These are phyloP conservation scores for Eremobia ochroleuca DNA, from an alignment of 2,888 invertebrate species.

Conservation along the genomic window DNA sequence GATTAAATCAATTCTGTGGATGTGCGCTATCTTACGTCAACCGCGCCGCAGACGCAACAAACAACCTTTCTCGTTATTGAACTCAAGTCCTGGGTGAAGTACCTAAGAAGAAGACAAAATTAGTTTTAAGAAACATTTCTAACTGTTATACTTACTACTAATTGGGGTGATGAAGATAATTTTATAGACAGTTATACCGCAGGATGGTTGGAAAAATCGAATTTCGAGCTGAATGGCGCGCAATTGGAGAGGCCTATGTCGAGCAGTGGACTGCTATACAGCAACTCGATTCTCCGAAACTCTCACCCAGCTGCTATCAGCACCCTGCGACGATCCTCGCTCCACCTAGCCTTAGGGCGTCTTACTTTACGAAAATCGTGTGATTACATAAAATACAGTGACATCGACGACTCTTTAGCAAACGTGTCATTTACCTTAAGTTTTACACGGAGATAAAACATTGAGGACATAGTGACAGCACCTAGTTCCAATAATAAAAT, in stretches of 20 bases:
- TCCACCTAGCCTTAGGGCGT: not conserved
- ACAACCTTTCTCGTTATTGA: conserved; percentile 31
- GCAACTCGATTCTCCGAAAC: not conserved
- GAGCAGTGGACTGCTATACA: too few relatives aligned
- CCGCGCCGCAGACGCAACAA: conserved; percentile 27
- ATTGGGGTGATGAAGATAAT: not conserved
- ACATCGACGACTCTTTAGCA: not conserved
- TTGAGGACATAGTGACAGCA: not conserved
- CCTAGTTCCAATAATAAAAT: not conserved
- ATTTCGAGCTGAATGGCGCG: too few relatives aligned
- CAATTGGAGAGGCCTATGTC: too few relatives aligned
- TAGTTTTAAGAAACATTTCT: not conserved
- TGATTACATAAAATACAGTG: not conserved
- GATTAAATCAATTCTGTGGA: conserved; percentile 87
- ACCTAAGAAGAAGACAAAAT: not conserved
- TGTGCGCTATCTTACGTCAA: conserved; percentile 81
- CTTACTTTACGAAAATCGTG: not conserved
- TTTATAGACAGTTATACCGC: not conserved
- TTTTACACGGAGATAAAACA: conserved; percentile 11
- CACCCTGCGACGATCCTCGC: not conserved
- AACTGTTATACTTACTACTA: not conserved
- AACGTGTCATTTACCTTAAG: conserved; percentile 11
- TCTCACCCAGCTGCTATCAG: not conserved
- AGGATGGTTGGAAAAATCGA: not conserved
- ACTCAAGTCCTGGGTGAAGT: conserved; percentile 25